A percentile compares a stretch with the other conserved stretches of the same genome.
phyloP scores from a whole-genome alignment of 2,888 invertebrate species.

The Subacronicta megacephala region DNA sequence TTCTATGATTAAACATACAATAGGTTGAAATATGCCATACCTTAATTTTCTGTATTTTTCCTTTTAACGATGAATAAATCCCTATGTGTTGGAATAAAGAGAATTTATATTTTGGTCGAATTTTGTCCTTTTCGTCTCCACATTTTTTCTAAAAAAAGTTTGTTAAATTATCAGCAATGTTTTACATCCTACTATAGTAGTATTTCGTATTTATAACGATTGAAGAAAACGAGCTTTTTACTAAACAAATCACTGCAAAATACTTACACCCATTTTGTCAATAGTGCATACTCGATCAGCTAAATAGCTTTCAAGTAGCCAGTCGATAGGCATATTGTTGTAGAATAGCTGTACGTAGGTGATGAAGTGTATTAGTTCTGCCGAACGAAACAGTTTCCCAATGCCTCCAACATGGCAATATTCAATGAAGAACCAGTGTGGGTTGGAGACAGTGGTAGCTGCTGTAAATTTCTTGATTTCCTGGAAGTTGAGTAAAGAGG shows the following conservation, averaged over 20 bases:
- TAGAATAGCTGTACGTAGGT: slow-evolving; percentile 98
- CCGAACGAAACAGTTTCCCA: slow-evolving; percentile 97
- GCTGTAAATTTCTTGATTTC: slow-evolving; percentile 73
- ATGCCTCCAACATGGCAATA: slow-evolving; percentile 98
- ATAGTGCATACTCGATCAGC: slow-evolving; percentile 96
- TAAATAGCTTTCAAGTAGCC: slow-evolving; percentile 97
- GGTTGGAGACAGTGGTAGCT: slow-evolving; percentile 70
- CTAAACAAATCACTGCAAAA: not conserved
- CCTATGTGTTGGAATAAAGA: slow-evolving; percentile 99
- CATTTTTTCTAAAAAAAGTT: slow-evolving; percentile 94
- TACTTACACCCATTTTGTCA: slow-evolving; percentile 92
- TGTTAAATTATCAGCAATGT: not conserved
- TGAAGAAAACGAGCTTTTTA: too few relatives aligned
- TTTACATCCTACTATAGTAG: not conserved
- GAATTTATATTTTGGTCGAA: slow-evolving; percentile 96
- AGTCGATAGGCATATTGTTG: slow-evolving; percentile 98
- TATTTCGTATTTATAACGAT: too few relatives aligned
- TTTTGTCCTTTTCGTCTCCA: slow-evolving; percentile 92
- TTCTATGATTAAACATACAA: too few relatives aligned
- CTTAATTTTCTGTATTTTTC: slow-evolving; percentile 98
- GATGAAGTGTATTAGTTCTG: slow-evolving; percentile 95
- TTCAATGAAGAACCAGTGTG: slow-evolving; percentile 97
- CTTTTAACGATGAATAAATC: slow-evolving; percentile 97
- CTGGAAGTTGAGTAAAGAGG: slow-evolving; percentile 52
- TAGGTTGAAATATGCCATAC: slow-evolving; percentile 83